Evolutionary conservation across 2,797 vertebrate genomes (phyloP).

Genomic region (Garrulus glandarius): DNA sequence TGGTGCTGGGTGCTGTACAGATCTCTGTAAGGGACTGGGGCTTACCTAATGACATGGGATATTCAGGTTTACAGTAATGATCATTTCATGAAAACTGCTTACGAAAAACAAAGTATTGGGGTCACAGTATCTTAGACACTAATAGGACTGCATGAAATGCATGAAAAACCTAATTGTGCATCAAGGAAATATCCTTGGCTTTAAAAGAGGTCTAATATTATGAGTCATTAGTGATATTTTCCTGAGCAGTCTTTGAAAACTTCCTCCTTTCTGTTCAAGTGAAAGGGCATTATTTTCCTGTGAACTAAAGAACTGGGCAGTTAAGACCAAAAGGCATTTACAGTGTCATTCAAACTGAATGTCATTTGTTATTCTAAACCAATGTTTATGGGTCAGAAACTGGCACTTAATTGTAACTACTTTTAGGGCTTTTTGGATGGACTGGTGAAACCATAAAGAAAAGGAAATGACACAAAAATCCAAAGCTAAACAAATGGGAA

Average conservation of each 20-base stretch:
- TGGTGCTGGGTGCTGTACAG: not conserved
- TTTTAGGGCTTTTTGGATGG: not conserved
- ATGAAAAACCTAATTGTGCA: not conserved
- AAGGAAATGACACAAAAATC: not conserved
- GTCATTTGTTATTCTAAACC: not conserved
- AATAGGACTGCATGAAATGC: not conserved
- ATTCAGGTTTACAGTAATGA: not conserved
- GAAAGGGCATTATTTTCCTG: not conserved
- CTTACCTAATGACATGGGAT: not conserved
- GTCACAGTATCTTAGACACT: not conserved
- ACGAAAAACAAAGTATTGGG: not conserved
- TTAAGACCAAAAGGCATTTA: constrained; percentile 13
- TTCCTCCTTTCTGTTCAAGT: not conserved
- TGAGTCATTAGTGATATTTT: constrained; percentile 35
- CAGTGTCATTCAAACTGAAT: not conserved
- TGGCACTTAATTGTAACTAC: not conserved
- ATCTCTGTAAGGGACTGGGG: not conserved
- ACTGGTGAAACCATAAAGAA: not conserved
- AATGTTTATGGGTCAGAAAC: not conserved
- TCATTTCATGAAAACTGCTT: not conserved
- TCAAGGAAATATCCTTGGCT: not conserved
- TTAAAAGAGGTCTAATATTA: not conserved
- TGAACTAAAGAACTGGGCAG: not conserved
- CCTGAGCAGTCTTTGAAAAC: constrained; percentile 3
- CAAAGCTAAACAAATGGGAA: not conserved